Base-by-base conservation (phyloP, 2,113 vertebrate species). In the Seriola dumerili region DNA sequence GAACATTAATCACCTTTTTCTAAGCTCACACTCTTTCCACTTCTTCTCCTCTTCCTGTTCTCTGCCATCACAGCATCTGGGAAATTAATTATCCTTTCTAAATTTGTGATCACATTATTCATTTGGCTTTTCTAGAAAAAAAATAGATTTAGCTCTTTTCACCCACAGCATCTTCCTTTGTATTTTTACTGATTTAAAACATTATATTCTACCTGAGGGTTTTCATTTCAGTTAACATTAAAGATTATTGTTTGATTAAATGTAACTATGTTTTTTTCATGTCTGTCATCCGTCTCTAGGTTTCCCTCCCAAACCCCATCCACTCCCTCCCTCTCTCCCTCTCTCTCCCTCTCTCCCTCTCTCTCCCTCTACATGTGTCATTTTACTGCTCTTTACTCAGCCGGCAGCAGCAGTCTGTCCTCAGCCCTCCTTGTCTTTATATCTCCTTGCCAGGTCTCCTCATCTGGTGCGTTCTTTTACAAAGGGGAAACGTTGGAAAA, bases 351-450 rank as follows among this genome's bases (percentile, higher is more conserved):
- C 59, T 7, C 36, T 38, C 76, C 42, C 59, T 6, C 71, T 34
- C 54, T 8, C 54, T 52, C 63, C 25, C 65, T 65, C 78, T 68
- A 17, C 81, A 88, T 87, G 88, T 90, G 84, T 90, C 85, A 84
- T 84, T 87, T 80, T 66, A 34, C 81, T 86, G 80, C 76, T 91
- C 87, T 84, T 85, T 77, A 16, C 78, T 66, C 76, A 40, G 83
- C 72, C 78, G 29, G 72, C 85, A 85, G 89, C 87, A 83, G 78
- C 81, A 85, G 59, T 87, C 59, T 34, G 54, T 75, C 76, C 79
- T 85, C 67, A 69, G 85, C 85, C 17, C 77, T 89, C 82, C 84
- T 82, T 10, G 55, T 73, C 77, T 64, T 46, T 68, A 38, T 40
- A 65, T 59, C 90, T 81, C 83, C 58, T 13, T 10, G 54, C 74